Conservation (phyloP, 2,113 vertebrate genomes). For the Pitta sordida region DNA sequence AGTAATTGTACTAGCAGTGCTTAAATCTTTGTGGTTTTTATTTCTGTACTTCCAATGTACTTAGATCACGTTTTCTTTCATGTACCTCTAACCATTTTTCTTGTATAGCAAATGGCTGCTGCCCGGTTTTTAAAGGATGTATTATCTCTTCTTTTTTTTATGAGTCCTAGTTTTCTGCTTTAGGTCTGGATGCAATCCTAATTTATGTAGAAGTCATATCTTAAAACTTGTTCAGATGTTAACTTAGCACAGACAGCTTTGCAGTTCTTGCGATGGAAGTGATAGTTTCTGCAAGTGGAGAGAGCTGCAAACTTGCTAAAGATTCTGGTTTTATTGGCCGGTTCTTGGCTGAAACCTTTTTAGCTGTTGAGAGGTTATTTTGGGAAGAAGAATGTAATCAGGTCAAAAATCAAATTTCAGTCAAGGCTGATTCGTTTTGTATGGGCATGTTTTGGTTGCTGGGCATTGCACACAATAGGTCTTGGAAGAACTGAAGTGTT, state of each 20-base stretch:
- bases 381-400: not conserved
- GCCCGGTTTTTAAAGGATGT: not conserved
- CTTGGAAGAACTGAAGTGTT: not conserved
- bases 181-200: not conserved
- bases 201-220: not conserved
- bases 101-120: not conserved
- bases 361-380: not conserved
- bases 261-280: not conserved
- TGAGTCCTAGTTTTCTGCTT: constrained; percentile 1
- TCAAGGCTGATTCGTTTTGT: not conserved
- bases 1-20: not conserved
- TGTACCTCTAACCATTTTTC: not conserved
- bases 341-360: not conserved
- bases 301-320: not conserved
- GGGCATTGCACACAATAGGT: not conserved
- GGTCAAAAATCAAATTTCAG: not conserved
- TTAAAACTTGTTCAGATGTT: constrained; percentile 2
- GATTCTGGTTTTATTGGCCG: not conserved
- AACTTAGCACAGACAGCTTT: not conserved
- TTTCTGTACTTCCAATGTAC: not conserved
- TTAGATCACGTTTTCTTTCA: not conserved
- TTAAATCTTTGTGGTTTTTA: not conserved
- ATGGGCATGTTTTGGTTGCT: not conserved
- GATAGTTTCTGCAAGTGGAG: not conserved
- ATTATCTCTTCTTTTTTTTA: not conserved